Evolutionary conservation across 2,888 invertebrate genomes (phyloP).

Genomic region (Alsophila aescularia): DNA sequence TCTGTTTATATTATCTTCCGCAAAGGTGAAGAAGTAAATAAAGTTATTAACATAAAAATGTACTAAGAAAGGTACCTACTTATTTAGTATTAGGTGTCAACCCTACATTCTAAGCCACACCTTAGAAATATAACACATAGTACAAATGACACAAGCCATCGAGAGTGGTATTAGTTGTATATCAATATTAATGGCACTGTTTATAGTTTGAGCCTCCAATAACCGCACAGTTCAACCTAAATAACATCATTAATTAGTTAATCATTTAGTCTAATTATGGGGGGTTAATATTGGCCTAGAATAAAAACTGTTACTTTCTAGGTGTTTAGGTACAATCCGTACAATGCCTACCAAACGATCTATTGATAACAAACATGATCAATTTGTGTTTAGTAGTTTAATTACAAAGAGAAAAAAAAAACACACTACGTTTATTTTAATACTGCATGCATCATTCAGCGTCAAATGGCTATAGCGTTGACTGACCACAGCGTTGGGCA

Average conservation of each 20-base stretch:
- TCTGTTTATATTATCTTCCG: too few species aligned
- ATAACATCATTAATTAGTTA: constrained; percentile 30
- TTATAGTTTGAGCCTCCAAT: constrained; percentile 51
- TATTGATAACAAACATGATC: too few species aligned
- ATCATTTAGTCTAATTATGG: constrained; percentile 17
- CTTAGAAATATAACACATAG: constrained; percentile 54
- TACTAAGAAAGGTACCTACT: background rate
- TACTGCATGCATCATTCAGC: background rate
- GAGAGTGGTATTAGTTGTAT: constrained; percentile 56
- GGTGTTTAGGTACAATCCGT: background rate
- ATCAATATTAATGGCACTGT: constrained; percentile 50
- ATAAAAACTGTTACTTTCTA: constrained; percentile 7
- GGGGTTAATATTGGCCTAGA: constrained; percentile 3
- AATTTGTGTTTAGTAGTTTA: too few species aligned
- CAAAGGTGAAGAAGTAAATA: too few species aligned
- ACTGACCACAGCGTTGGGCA: background rate
- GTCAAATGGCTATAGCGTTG: constrained; percentile 4
- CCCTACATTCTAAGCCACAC: constrained; percentile 46
- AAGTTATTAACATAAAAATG: too few species aligned
- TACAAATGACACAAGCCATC: constrained; percentile 58
- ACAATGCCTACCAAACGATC: too few species aligned
- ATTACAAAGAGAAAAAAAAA: background rate
- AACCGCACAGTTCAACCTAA: constrained; percentile 33
- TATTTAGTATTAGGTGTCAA: constrained; percentile 10
- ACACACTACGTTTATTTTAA: too few species aligned